These are phyloP conservation scores for Corythoichthys intestinalis DNA, from an alignment of 2,113 vertebrate genomes.

Conservation along the genomic window DNA sequence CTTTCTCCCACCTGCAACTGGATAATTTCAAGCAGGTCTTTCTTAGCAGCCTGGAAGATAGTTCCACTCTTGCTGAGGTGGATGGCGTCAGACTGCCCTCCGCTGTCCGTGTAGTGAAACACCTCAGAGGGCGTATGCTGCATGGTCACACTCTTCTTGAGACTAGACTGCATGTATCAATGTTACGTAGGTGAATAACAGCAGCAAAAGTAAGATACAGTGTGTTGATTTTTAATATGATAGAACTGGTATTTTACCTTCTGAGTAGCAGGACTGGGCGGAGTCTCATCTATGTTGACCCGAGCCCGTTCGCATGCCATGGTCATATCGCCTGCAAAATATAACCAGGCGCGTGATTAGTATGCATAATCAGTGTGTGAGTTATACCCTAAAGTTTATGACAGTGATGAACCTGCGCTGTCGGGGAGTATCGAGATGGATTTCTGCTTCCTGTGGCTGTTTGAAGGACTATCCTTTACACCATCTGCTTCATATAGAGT, in stretches of 20 bases:
- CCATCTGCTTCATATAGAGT: constrained; percentile 52
- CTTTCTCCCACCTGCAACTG: constrained; percentile 77
- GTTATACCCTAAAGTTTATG: neutral
- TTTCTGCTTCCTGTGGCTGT: constrained; percentile 62
- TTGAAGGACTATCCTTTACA: constrained; percentile 63
- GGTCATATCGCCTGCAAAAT: constrained; percentile 66
- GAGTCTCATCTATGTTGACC: constrained; percentile 70
- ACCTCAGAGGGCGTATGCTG: constrained; percentile 78
- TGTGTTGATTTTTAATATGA: neutral
- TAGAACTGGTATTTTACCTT: constrained; percentile 71
- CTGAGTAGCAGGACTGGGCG: constrained; percentile 53
- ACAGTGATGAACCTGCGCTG: constrained; percentile 61
- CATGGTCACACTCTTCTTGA: constrained; percentile 83
- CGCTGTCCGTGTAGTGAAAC: constrained; percentile 73
- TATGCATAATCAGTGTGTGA: constrained; percentile 3
- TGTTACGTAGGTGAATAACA: neutral
- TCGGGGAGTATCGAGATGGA: constrained; percentile 73
- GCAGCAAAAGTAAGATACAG: neutral
- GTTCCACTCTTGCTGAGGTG: constrained; percentile 69
- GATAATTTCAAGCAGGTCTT: constrained; percentile 84
- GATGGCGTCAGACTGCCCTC: constrained; percentile 61
- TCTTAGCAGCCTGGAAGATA: constrained; percentile 85
- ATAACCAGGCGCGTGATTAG: constrained; percentile 5
- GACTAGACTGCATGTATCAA: constrained; percentile 66
- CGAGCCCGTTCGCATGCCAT: constrained; percentile 79